Base-by-base conservation (phyloP, 2,113 vertebrate species). In the Amblyopsis rosae region DNA sequence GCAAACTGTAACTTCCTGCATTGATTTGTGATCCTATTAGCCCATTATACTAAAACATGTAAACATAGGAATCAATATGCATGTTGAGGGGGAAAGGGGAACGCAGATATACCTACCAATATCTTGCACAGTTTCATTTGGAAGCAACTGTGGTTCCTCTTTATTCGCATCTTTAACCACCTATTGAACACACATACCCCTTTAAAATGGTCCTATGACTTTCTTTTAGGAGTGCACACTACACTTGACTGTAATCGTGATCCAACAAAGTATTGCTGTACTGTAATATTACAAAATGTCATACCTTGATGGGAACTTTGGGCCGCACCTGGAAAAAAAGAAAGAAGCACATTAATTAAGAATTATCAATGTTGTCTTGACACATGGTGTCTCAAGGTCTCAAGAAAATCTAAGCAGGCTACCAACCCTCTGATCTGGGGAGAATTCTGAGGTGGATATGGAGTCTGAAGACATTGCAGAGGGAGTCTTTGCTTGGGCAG, bases 121-220 rank as follows among this genome's bases (percentile, higher is more conserved):
- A 62, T 97, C 96, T 86, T 98, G 96, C 70, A 98, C 93, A 3
- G 89, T 92, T 90, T 99, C 98, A 82, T 95, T 95, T 19, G 95
- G 96, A 59, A 99, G 91, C 79, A 98, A 90, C 67, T 95, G 95
- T 49, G 93, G 92, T 57, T 98, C 96, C 80, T 96, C 95, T 91
- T 96, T 97, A 77, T 93, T 94, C 57, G 93, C 86, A 64, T 95
- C 94, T 71, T 77, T 86, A 2, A 81, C 62, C 3, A 78, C 67
- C 86, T 91, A 72, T 54, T 75, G 46, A 19, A 74, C 59, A 79
- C 7, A 82, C 26, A 1, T 53, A 6, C 83, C 3, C 11, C 11
- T 11, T 11, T 51, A 51, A 51, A 51, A 41, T 41, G 35, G 35
- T 5, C 35, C 4, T 6, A 41, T 41, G 35, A 6, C 35, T 41